Conservation (phyloP, 2,113 vertebrate genomes). For the Notechis scutatus region DNA sequence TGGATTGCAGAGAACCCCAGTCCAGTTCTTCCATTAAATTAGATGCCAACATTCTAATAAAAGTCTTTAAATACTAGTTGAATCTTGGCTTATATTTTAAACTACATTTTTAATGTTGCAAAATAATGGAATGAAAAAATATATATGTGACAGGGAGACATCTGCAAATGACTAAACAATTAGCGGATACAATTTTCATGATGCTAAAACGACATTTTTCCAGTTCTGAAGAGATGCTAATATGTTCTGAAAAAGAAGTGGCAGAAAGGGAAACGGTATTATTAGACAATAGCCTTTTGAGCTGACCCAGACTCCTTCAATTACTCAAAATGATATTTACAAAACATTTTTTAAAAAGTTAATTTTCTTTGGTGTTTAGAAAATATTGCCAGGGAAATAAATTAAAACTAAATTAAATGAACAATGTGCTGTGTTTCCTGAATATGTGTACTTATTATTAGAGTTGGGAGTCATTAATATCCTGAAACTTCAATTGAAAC, state of each 20-base stretch:
- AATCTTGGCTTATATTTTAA: slow-evolving; percentile 7
- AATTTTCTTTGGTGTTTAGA: background rate
- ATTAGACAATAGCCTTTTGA: background rate
- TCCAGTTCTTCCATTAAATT: background rate
- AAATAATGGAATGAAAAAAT: background rate
- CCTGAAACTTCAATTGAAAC: background rate
- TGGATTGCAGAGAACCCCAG: background rate
- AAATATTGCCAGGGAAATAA: background rate
- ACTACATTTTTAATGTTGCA: background rate
- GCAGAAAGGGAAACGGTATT: background rate
- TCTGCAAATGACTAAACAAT: rapidly evolving
- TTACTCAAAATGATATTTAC: background rate
- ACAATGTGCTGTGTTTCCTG: background rate
- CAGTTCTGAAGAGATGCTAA: background rate
- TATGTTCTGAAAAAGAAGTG: background rate
- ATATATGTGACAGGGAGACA: background rate
- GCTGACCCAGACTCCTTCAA: background rate
- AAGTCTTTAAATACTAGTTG: background rate
- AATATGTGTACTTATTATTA: background rate
- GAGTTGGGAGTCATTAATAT: background rate
- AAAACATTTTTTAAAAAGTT: background rate
- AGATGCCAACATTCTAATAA: slow-evolving; percentile 14
- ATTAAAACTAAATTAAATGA: background rate
- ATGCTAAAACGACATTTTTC: background rate
- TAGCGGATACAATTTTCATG: background rate